These are phyloP conservation scores for Guaruba guarouba DNA, from an alignment of 2,113 vertebrate species.

Conservation along the genomic window DNA sequence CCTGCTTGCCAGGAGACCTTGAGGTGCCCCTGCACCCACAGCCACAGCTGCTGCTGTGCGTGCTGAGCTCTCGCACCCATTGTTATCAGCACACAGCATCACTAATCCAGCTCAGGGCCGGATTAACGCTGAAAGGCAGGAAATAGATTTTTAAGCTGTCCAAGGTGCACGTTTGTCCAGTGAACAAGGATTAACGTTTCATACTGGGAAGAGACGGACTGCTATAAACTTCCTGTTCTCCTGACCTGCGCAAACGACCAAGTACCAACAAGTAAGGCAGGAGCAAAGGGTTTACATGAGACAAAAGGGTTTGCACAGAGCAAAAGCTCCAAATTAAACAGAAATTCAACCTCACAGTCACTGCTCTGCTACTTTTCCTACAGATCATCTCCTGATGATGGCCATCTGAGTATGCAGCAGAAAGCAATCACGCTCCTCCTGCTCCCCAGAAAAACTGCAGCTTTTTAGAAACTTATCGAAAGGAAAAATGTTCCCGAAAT, in stretches of 20 bases:
- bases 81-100: neutral
- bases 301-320: neutral
- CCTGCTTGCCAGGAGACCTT: neutral
- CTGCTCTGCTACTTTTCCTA: neutral
- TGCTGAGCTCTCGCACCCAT: neutral
- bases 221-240: accelerated
- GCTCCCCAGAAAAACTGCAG: accelerated
- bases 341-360: neutral
- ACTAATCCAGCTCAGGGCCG: neutral
- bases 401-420: neutral
- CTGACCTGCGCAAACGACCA: neutral
- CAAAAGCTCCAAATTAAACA: neutral
- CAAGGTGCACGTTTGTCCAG: neutral
- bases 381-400: neutral
- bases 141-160: conserved; percentile 49
- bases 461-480: neutral
- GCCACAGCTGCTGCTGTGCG: neutral
- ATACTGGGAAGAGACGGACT: accelerated
- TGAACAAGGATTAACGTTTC: neutral
- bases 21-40: neutral
- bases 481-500: neutral
- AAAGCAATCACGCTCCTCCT: neutral
- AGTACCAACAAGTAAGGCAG: neutral
- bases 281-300: accelerated
- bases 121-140: neutral